Evolutionary conservation across 2,113 vertebrate genomes (phyloP).

Genomic region (Martes martes): DNA sequence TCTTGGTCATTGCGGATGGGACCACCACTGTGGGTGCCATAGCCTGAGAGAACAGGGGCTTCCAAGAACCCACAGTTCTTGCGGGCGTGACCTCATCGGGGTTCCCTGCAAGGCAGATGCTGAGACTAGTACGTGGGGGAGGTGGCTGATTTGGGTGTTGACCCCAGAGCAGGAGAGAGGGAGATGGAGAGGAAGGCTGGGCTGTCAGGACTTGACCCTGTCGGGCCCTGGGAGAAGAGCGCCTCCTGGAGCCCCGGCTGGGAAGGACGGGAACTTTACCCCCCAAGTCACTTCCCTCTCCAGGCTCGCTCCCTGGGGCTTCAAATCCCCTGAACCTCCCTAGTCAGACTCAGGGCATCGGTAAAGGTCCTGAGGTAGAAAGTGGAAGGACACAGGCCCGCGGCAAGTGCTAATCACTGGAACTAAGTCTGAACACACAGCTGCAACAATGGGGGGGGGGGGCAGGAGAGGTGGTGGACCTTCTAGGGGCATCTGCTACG

Average conservation of each 20-base stretch:
- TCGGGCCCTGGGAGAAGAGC: not conserved
- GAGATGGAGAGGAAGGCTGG: not conserved
- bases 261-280: not conserved
- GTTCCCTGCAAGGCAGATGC: not conserved
- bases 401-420: not conserved
- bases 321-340: not conserved
- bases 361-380: not conserved
- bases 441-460: not conserved
- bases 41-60: not conserved
- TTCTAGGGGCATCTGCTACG: rapidly evolving
- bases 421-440: not conserved
- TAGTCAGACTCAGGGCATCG: not conserved
- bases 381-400: not conserved
- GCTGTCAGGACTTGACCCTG: rapidly evolving
- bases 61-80: not conserved
- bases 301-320: not conserved
- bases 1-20: rapidly evolving
- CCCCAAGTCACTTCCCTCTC: not conserved
- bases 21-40: rapidly evolving
- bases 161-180: not conserved
- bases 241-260: rapidly evolving
- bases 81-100: not conserved
- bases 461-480: no score
- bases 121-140: not conserved
- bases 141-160: not conserved